A percentile compares a stretch with the other conserved stretches of the same genome.
phyloP scores from a whole-genome alignment of 2,797 vertebrate species.

The Emys orbicularis region DNA sequence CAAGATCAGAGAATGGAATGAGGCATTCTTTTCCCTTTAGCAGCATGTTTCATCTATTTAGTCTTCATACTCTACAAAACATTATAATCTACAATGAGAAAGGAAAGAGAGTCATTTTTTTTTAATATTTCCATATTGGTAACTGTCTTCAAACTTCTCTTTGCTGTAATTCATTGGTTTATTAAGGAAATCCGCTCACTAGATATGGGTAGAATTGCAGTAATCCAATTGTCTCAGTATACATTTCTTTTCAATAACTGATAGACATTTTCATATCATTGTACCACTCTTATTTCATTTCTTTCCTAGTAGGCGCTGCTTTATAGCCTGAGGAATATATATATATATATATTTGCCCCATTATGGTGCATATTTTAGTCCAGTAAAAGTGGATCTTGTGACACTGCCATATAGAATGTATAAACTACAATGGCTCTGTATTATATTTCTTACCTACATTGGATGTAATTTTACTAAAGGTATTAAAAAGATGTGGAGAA shows the following conservation, averaged over 20 bases:
- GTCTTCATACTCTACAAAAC: background rate
- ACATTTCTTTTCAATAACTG: background rate
- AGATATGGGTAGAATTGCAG: background rate
- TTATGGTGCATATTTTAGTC: background rate
- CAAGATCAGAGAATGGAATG: background rate
- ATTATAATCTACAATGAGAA: background rate
- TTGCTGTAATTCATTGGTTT: background rate
- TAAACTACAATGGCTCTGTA: background rate
- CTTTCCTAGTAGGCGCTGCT: background rate
- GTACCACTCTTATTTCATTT: background rate
- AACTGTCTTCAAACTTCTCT: background rate
- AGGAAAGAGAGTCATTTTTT: background rate
- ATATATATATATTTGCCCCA: too few species aligned
- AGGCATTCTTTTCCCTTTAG: background rate
- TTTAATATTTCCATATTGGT: background rate
- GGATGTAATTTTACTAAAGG: background rate
- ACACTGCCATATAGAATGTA: rapidly evolving
- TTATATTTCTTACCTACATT: background rate
- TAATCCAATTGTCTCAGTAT: background rate
- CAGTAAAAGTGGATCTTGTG: background rate
- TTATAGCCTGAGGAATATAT: background rate
- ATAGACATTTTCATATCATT: background rate
- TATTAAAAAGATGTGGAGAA: background rate
- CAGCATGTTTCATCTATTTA: background rate
- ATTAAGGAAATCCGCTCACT: background rate